Evolutionary conservation across 2,113 vertebrate genomes (phyloP).

Genomic region (Pholis gunnellus): DNA sequence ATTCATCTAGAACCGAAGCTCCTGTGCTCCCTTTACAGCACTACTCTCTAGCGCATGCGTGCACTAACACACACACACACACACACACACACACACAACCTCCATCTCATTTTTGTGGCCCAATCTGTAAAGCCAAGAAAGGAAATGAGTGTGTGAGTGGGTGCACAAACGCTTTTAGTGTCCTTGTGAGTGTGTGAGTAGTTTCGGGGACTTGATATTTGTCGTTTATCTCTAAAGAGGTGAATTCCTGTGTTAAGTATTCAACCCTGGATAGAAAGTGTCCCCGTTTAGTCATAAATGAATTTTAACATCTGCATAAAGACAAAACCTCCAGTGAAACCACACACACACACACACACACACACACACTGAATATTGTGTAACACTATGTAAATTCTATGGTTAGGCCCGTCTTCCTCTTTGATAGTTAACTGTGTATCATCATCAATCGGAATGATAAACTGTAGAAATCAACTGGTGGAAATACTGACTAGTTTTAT

Average conservation of each 20-base stretch:
- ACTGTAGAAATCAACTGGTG: constrained; percentile 3
- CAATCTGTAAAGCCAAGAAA: constrained; percentile 55
- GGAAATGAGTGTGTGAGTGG: constrained; percentile 63
- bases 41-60: constrained; percentile 7
- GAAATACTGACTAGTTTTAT: constrained; percentile 18
- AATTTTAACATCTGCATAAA: constrained; percentile 11
- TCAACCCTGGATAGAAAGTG: constrained; percentile 23
- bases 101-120: neutral
- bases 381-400: constrained; percentile 38
- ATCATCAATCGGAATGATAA: constrained; percentile 11
- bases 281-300: constrained; percentile 38
- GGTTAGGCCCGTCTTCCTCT: constrained; percentile 14
- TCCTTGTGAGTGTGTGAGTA: neutral
- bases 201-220: constrained; percentile 50
- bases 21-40: constrained; percentile 60
- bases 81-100: constrained; percentile 16
- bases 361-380: constrained; percentile 19
- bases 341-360: constrained; percentile 8
- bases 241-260: constrained; percentile 46
- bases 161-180: constrained; percentile 44
- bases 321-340: constrained; percentile 40
- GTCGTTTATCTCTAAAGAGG: constrained; percentile 26
- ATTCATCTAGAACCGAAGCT: constrained; percentile 72
- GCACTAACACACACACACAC: constrained; percentile 5
- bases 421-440: constrained; percentile 8